Evolutionary conservation across 2,888 invertebrate species (phyloP).

Genomic region (Scaptomyza caliginosa): DNA sequence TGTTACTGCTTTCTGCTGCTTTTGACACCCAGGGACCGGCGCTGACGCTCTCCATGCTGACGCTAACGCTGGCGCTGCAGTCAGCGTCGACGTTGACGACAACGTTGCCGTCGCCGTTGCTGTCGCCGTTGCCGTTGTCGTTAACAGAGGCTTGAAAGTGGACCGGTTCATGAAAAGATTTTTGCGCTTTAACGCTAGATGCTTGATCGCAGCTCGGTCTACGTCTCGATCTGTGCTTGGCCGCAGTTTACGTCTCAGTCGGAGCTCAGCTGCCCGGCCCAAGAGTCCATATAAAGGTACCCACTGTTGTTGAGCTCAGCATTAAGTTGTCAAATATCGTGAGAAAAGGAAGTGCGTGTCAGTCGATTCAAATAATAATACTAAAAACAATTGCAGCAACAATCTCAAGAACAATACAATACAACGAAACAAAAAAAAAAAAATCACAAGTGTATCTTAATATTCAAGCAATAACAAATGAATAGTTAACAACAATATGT

Average conservation of each 20-base stretch:
- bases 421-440: not conserved
- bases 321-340: conserved; percentile 78
- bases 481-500: conserved; percentile 2
- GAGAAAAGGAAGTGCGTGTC: conserved; percentile 79
- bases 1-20: conserved; percentile 25
- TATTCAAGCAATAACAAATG: conserved; percentile 2
- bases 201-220: conserved; percentile 41
- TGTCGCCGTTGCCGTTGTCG: conserved; percentile 5
- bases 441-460: conserved; percentile 5
- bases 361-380: conserved; percentile 56
- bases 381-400: conserved; percentile 39
- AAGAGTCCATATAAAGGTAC: conserved; percentile 80
- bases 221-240: conserved; percentile 35
- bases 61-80: conserved; percentile 10
- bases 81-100: conserved; percentile 2
- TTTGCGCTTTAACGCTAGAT: conserved; percentile 50
- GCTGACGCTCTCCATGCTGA: conserved; percentile 8
- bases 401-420: not conserved
- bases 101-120: conserved; percentile 2
- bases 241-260: conserved; percentile 40
- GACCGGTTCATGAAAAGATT: conserved; percentile 76
- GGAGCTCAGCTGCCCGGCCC: conserved; percentile 54
- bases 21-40: conserved; percentile 52
- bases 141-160: conserved; percentile 65
- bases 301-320: conserved; percentile 62